Evolutionary conservation across 2,797 vertebrate genomes (phyloP), one percentile per base, ranked within the genome.

Genomic region (Cygnus olor): DNA sequence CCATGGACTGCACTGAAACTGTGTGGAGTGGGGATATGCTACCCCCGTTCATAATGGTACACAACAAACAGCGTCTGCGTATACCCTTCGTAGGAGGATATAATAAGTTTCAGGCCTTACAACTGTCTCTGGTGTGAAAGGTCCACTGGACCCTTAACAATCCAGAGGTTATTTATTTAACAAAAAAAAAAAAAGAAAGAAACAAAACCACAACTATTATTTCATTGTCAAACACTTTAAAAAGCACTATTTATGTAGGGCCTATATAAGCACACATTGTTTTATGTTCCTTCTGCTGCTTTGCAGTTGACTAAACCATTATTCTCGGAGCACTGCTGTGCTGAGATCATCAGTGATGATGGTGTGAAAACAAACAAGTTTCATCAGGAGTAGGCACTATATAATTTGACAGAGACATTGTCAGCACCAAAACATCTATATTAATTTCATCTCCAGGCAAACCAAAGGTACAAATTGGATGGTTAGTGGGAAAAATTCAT

Each of bases 191-290:
- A 47, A 49, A 49, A 66, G 90, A 56, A 79, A 12, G 13, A 88
- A 86, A 88, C 92, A 95, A 95, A 88, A 77, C 64, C 88, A 95
- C 94, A 92, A 80, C 74, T 96, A 96, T 97, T 95, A 97, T 97
- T 96, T 93, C 95, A 91, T 94, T 96, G 97, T 85, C 95, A 96
- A 97, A 92, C 93, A 90, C 92, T 96, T 93, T 38, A 94, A 96
- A 97, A 95, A 95, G 97, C 95, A 96, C 95, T 97, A 97, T 97
- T 97, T 97, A 96, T 96, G 95, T 94, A 95, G 95, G 94, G 66
- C 90, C 95, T 93, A 85, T 95, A 92, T 95, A 89, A 97, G 95
- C 89, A 89, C 95, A 97, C 95, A 95, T 92, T 97, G 97, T 97
- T 97, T 97, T 96, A 95, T 93, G 86, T 97, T 96, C 95, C 93